Evolutionary conservation across 2,113 vertebrate genomes (phyloP), one percentile per base, ranked within the genome.

Genomic region (Rhabdornis inornatus): DNA sequence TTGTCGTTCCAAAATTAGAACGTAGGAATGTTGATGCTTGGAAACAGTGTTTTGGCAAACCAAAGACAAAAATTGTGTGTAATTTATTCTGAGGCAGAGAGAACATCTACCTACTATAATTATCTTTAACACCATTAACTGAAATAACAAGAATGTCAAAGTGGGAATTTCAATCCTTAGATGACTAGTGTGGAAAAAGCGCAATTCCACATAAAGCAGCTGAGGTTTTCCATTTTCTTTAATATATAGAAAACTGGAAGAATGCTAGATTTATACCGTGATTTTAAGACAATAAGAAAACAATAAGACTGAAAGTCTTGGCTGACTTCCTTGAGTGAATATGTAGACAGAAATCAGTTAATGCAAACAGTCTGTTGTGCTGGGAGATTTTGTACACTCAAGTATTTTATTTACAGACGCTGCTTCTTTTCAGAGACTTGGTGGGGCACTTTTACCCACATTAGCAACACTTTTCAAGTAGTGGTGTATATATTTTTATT

Each of bases 1-100:
- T 64, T 69, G 12, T 50, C 79, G 6, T 76, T 86, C 21, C n/a
- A 68, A 45, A 91, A 45, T 74, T 68, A 59, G 42, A 59, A 64
- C 0, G 0, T 47, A 37, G 50, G 24, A 82, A 27, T 7, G 1
- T n/a, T 68, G 40, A 53, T 74, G 45, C 18, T 35, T 77, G 21
- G 35, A 74, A 84, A 23, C 1, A 7, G 21, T 47, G n/a, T 90
- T 89, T 81, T 68, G 16, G 25, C 69, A 83, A 79, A 77, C 16
- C 64, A 45, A 35, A 64, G 40, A 40, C 13, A 65, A 83, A 61
- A 37, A 37, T 30, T 80, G 8, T 65, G 10, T 66, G 21, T 69
- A 27, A 15, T 81, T 80, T 20, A 13, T 64, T 91, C 56, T 61
- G 20, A 70, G 42, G 28, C 59, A 33, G 50, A 37, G 47, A 70